These are phyloP conservation scores for Forbesichthys papilliferus DNA, from an alignment of 2,113 vertebrate species.

Conservation along the genomic window DNA sequence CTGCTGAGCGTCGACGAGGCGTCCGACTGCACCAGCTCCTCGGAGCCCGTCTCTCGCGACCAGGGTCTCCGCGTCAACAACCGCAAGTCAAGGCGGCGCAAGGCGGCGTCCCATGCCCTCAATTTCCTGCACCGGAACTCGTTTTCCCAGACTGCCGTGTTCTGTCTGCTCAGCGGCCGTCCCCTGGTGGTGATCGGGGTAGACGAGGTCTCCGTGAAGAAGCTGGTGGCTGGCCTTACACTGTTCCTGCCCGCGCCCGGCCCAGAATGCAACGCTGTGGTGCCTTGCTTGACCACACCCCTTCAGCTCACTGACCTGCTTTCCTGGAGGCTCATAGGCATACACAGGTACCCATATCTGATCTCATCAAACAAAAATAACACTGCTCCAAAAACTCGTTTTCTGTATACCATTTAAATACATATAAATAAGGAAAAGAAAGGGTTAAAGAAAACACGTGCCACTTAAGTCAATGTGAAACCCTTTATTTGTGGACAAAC, in stretches of 20 bases:
- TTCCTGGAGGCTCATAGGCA: slow-evolving; percentile 92
- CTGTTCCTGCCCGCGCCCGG: slow-evolving; percentile 86
- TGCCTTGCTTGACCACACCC: slow-evolving; percentile 80
- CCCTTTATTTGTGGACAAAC: no score
- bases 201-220: slow-evolving; percentile 83
- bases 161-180: slow-evolving; percentile 89
- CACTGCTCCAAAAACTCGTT: no score
- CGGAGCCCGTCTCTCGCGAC: slow-evolving; percentile 63
- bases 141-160: slow-evolving; percentile 89
- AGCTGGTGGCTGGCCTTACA: slow-evolving; percentile 82
- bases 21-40: slow-evolving; percentile 81
- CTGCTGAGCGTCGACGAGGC: slow-evolving; percentile 79
- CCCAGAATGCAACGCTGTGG: slow-evolving; percentile 74
- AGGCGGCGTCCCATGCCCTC: slow-evolving; percentile 83
- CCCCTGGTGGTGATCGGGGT: slow-evolving; percentile 87
- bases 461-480: no score
- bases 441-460: no score
- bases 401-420: no score
- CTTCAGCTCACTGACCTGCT: slow-evolving; percentile 91
- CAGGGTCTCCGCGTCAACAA: slow-evolving; percentile 23
- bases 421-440: no score
- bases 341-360: slow-evolving; percentile 82
- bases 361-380: no score
- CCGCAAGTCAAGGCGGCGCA: slow-evolving; percentile 74
- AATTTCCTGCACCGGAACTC: slow-evolving; percentile 90